phyloP scores from a whole-genome alignment of 2,113 vertebrate genomes.

The Scomber japonicus region DNA sequence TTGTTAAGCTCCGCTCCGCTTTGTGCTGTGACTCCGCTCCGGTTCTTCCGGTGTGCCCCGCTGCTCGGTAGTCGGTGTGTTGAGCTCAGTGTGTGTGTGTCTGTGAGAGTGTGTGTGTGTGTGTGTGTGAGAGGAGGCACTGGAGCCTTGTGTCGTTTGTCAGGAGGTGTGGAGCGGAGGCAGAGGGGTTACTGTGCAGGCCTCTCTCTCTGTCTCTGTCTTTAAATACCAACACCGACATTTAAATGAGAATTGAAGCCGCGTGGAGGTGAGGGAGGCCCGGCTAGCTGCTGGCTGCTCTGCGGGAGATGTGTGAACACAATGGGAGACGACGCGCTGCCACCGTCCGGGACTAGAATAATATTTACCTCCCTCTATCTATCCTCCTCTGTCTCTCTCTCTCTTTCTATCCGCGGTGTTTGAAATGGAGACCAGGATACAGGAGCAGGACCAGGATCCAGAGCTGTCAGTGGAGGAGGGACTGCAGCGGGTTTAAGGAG shows the following conservation, averaged over 20 bases:
- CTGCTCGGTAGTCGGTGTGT: slow-evolving; percentile 3
- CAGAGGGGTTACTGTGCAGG: not conserved
- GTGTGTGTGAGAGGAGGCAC: slow-evolving; percentile 27
- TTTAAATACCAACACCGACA: not conserved
- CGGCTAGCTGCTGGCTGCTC: slow-evolving; percentile 26
- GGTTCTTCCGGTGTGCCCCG: slow-evolving; percentile 45
- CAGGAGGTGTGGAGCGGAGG: too few species aligned
- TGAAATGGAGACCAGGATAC: slow-evolving; percentile 21
- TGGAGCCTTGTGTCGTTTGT: slow-evolving; percentile 12
- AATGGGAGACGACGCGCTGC: slow-evolving; percentile 64
- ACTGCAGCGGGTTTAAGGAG: too few species aligned
- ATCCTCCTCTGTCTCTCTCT: too few species aligned
- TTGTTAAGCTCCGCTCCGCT: not conserved
- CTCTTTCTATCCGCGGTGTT: not conserved
- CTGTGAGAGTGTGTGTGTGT: slow-evolving; percentile 18
- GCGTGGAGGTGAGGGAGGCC: slow-evolving; percentile 25
- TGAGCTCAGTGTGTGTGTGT: slow-evolving; percentile 2
- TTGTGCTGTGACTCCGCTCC: slow-evolving; percentile 45
- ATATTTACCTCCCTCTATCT: not conserved
- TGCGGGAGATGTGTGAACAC: slow-evolving; percentile 67
- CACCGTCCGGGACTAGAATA: slow-evolving; percentile 52
- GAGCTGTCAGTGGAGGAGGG: not conserved
- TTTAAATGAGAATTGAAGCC: slow-evolving; percentile 28
- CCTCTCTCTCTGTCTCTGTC: not conserved
- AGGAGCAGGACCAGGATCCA: not conserved